phyloP scores from a whole-genome alignment of 2,113 vertebrate genomes.

The Ceyx margarethae region DNA sequence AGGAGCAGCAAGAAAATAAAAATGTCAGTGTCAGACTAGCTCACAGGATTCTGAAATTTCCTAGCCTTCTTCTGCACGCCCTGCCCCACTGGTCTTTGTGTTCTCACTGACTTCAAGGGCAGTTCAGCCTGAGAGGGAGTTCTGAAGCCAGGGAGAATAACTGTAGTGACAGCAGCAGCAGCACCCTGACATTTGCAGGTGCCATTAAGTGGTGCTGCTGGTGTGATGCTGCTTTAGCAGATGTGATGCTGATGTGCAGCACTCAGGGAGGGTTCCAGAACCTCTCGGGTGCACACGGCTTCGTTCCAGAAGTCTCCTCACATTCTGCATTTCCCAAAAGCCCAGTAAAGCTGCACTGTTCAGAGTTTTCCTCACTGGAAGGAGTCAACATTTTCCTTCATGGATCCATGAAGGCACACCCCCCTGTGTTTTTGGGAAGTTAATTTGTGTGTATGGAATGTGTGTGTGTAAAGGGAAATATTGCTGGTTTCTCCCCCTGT shows the following conservation, averaged over 20 bases:
- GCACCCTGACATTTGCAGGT: constrained; percentile 16
- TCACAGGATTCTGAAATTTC: background rate
- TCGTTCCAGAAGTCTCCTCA: background rate
- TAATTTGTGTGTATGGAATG: background rate
- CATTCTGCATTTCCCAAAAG: background rate
- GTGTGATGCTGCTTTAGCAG: background rate
- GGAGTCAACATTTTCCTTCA: background rate
- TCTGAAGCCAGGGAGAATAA: background rate
- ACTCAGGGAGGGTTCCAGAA: background rate
- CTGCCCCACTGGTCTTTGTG: background rate
- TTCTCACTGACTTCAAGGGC: background rate
- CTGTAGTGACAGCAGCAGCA: background rate
- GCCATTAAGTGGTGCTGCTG: background rate
- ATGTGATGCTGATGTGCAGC: background rate
- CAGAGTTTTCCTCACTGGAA: background rate
- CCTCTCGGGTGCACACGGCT: background rate
- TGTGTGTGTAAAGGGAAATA: background rate
- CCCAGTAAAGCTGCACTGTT: background rate
- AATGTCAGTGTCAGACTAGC: background rate
- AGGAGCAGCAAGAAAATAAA: background rate
- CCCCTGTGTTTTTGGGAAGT: background rate
- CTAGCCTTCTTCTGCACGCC: background rate
- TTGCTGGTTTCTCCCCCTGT: background rate
- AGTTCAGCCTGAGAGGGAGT: background rate
- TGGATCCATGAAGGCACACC: background rate